Evolutionary conservation across 2,888 invertebrate species (phyloP).

Genomic region (Plemyria rubiginata): DNA sequence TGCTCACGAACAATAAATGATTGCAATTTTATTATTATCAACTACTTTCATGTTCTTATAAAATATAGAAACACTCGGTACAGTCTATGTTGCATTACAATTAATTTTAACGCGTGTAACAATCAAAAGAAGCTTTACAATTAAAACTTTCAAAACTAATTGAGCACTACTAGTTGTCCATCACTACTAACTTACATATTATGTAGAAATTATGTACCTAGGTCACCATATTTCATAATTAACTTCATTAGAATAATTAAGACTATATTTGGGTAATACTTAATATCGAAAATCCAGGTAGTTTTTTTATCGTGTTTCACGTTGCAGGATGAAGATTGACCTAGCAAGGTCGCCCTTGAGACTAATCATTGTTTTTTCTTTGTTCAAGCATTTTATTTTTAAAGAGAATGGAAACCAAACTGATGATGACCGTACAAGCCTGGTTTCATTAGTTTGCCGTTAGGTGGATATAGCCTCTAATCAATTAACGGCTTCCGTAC

Average conservation of each 20-base stretch:
- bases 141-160: background rate
- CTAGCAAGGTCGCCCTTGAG: constrained; percentile 15
- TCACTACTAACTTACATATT: too few relatives aligned
- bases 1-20: constrained; percentile 25
- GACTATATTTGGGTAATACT: too few relatives aligned
- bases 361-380: constrained; percentile 5
- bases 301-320: background rate
- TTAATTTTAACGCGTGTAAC: background rate
- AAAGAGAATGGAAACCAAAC: constrained; percentile 10
- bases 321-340: constrained; percentile 11
- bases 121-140: background rate
- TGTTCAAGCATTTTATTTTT: constrained; percentile 8
- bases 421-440: constrained; percentile 16
- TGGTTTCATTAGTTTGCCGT: constrained; percentile 21
- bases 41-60: constrained; percentile 21
- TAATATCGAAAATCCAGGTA: constrained; percentile 24
- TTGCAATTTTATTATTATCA: constrained; percentile 17
- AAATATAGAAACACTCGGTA: background rate
- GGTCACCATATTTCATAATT: too few relatives aligned
- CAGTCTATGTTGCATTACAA: background rate
- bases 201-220: too few relatives aligned
- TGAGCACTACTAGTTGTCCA: background rate
- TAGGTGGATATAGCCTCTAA: constrained; percentile 27
- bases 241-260: too few relatives aligned
- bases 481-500: constrained; percentile 34